These are phyloP conservation scores for Vanessa tameamea DNA, from an alignment of 1,140 invertebrate genomes.

Conservation along the genomic window DNA sequence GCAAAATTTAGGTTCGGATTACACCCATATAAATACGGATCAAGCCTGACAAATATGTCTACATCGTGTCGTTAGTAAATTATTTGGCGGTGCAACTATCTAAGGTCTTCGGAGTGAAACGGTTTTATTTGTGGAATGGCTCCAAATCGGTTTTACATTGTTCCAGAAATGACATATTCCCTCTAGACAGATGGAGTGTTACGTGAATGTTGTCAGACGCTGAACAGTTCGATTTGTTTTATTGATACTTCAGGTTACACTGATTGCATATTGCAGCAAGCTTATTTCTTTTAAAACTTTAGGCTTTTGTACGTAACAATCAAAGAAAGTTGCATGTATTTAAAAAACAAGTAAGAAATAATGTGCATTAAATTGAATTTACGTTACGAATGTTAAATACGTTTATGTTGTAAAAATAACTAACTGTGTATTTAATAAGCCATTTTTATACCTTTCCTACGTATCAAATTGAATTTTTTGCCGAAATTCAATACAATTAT, in stretches of 20 bases:
- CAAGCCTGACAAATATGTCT: slow-evolving; percentile 16
- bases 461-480: no score
- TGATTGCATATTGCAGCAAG: background rate
- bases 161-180: slow-evolving; percentile 7
- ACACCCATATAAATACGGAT: slow-evolving; percentile 7
- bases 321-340: no score
- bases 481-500: no score
- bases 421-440: no score
- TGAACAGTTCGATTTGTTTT: background rate
- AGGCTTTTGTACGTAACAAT: background rate
- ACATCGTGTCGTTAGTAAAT: slow-evolving; percentile 1
- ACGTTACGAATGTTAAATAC: no score
- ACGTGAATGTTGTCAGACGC: background rate
- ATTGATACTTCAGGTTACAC: background rate
- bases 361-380: no score
- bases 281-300: background rate
- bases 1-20: slow-evolving; percentile 13
- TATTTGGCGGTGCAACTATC: background rate
- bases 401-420: no score
- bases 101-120: background rate
- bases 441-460: no score
- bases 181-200: background rate
- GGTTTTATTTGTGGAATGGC: slow-evolving; percentile 1
- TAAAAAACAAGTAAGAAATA: no score
- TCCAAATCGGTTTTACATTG: background rate